Percentiles rank a stretch among this genome's conserved stretches.
phyloP scores from a whole-genome alignment of 2,888 invertebrate genomes.

The Chloroclysta siterata region DNA sequence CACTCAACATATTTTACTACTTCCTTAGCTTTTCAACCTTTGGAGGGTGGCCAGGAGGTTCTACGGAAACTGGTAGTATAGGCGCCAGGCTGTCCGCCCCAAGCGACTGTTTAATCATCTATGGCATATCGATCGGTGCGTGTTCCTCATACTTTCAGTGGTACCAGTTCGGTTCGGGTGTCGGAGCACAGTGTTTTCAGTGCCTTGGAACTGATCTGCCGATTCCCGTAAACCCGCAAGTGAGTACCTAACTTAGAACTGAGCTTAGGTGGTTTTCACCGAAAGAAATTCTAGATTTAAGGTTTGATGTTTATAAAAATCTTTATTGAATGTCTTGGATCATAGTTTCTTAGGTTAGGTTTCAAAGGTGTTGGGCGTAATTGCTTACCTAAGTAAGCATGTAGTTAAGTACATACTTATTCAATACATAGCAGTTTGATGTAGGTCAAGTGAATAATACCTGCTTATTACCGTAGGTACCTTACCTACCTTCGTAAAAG shows the following conservation, averaged over 20 bases:
- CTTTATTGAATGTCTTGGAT: not conserved
- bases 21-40: constrained; percentile 6
- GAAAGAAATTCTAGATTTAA: no score
- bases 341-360: not conserved
- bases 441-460: constrained; percentile 6
- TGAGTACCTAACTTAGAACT: constrained; percentile 13
- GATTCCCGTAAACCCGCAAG: constrained; percentile 27
- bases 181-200: constrained; percentile 35
- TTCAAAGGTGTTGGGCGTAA: constrained; percentile 2
- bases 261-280: not conserved
- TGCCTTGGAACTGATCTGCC: constrained; percentile 28
- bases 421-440: not conserved
- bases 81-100: constrained; percentile 57
- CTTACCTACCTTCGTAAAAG: no score
- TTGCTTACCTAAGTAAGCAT: not conserved
- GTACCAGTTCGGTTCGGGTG: constrained; percentile 19
- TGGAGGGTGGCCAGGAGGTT: constrained; percentile 35
- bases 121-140: constrained; percentile 61
- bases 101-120: constrained; percentile 28
- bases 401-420: not conserved
- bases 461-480: not conserved
- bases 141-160: constrained; percentile 54
- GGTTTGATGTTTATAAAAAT: no score
- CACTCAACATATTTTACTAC: constrained; percentile 22
- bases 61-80: constrained; percentile 35